A percentile compares a stretch with the other conserved stretches of the same genome.
Evolutionary conservation across 1,140 invertebrate species (phyloP).

Genomic region (Tetraneura akinire): DNA sequence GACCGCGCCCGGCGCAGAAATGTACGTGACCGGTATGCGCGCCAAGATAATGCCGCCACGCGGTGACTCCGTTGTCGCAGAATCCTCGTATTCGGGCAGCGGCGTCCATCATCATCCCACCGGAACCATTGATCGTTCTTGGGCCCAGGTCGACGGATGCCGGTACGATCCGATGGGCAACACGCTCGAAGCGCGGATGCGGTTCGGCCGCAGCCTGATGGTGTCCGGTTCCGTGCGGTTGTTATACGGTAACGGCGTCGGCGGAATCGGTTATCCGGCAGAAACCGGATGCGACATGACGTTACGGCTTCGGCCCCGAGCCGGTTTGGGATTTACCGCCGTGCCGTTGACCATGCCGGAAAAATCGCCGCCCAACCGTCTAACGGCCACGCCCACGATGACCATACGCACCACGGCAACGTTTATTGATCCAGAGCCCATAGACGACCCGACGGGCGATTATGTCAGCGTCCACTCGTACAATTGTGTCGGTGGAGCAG

Average conservation of each 20-base stretch:
- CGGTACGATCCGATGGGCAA: constrained; percentile 70
- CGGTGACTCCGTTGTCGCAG: constrained; percentile 62
- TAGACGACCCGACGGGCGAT: neutral
- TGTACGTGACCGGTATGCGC: constrained; percentile 69
- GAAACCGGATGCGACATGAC: constrained; percentile 74
- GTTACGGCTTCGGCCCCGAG: constrained; percentile 67
- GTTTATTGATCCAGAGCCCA: constrained; percentile 36
- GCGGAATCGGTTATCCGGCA: constrained; percentile 55
- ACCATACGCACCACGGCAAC: constrained; percentile 75
- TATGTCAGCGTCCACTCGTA: constrained; percentile 82
- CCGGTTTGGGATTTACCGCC: constrained; percentile 73
- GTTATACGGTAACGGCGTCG: constrained; percentile 54
- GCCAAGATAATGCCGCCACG: constrained; percentile 64
- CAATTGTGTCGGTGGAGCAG: constrained; percentile 62
- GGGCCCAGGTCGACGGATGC: constrained; percentile 69
- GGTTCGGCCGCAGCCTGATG: constrained; percentile 72
- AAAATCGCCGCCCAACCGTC: neutral
- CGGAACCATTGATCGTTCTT: constrained; percentile 59
- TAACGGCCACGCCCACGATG: constrained; percentile 56
- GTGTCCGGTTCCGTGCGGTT: constrained; percentile 65
- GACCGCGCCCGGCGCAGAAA: constrained; percentile 63
- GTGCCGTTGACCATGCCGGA: constrained; percentile 59
- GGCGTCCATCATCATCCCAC: constrained; percentile 64
- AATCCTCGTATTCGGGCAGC: constrained; percentile 60
- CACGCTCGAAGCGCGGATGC: constrained; percentile 72